These are phyloP conservation scores for Troides oblongomaculatus DNA, from an alignment of 2,888 invertebrate genomes.

Conservation along the genomic window DNA sequence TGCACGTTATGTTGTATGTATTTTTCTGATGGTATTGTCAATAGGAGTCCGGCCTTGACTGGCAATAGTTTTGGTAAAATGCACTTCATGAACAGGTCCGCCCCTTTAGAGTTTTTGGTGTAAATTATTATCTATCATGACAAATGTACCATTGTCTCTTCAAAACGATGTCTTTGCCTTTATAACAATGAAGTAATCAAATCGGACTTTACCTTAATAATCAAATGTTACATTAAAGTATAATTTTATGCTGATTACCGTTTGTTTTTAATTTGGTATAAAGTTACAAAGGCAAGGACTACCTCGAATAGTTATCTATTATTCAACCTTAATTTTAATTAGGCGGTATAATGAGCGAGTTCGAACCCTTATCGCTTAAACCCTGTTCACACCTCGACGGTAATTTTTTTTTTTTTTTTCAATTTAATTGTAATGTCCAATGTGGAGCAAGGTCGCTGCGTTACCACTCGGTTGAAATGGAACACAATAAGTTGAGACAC, in stretches of 20 bases:
- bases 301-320: constrained; percentile 3
- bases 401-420: constrained; percentile 35
- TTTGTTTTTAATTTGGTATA: background rate
- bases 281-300: background rate
- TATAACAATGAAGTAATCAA: constrained; percentile 10
- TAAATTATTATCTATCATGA: constrained; percentile 11
- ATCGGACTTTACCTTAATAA: background rate
- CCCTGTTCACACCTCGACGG: constrained; percentile 26
- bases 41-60: no score
- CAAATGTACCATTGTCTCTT: constrained; percentile 6
- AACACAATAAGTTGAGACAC: constrained; percentile 64
- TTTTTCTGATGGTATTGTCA: no score
- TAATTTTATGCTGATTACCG: background rate
- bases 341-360: background rate
- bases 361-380: constrained; percentile 30
- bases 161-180: background rate
- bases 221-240: background rate
- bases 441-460: constrained; percentile 70
- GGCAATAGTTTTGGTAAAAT: no score
- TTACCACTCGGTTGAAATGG: constrained; percentile 67
- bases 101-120: background rate
- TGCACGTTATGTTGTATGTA: no score
- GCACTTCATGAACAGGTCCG: no score
- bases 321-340: constrained; percentile 7
- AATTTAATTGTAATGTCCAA: constrained; percentile 67